Base-by-base conservation (phyloP, 2,113 vertebrate genomes). In the Corvus cornix region DNA sequence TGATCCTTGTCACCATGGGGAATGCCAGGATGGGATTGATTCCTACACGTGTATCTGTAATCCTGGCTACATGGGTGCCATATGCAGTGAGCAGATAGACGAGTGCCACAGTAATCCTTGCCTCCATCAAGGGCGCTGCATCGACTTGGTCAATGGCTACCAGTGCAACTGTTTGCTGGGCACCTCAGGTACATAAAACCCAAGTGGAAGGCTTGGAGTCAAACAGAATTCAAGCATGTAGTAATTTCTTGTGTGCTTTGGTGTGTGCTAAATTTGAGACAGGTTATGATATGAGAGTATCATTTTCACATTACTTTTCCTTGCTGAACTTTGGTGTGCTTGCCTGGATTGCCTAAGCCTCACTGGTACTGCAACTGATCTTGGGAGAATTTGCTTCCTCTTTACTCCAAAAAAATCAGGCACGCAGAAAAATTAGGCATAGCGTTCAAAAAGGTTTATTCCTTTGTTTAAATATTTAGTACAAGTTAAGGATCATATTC, bases 71-170 rank as follows among this genome's bases (percentile, higher is more conserved):
- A 99, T 98, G 72, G 99, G 99, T 10, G 98, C 98, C 95, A 99
- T 99, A 89, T 99, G 99, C 96, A 99, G 98, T 0, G 98, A 98
- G 96, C 99, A 99, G 97, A 98, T 99, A 18, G 97, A 99, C 1
- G 99, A 99, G 84, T 99, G 99, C 87, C 97, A 98, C 91, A 99
- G 99, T 97, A 98, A 98, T 91, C 99, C 99, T 2, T 99, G 99
- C 96, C 98, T 99, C 90, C 99, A 99, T 22, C 97, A 98, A 35
- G 99, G 98, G 18, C 99, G 98, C 94, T 99, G 99, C 96, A 97
- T 99, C 1, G 99, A 99, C 95, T 97, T 98, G 64, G 99, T 99
- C 67, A 99, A 99, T 8, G 97, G 98, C 69, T 99, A 99, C 97
- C 98, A 99, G 69, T 99, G 99, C 87, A 98, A 98, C 97, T 99